A percentile compares a stretch with the other conserved stretches of the same genome.
These are phyloP conservation scores for Herpetotheres cachinnans DNA, from an alignment of 2,113 vertebrate genomes.

Conservation along the genomic window DNA sequence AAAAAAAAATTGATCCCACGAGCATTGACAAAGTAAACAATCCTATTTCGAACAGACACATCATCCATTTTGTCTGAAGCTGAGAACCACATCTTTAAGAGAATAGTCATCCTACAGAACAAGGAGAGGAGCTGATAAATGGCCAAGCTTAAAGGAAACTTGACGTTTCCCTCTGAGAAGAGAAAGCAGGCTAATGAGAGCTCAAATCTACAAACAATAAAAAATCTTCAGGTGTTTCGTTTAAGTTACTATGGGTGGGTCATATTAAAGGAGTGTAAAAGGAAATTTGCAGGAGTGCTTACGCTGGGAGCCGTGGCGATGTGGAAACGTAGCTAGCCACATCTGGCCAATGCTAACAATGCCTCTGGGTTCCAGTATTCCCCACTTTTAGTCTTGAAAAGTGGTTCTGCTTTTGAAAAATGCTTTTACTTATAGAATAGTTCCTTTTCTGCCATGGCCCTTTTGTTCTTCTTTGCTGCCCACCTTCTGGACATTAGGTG, in stretches of 20 bases:
- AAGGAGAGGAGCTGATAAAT: not conserved
- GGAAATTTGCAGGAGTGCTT: not conserved
- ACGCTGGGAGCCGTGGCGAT: fast-evolving
- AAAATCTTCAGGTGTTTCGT: not conserved
- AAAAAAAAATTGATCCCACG: not conserved
- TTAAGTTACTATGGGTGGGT: not conserved
- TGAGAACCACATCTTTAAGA: not conserved
- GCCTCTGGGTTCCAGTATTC: not conserved
- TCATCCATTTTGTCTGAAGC: constrained; percentile 59
- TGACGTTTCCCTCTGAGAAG: not conserved
- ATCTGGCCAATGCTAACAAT: not conserved
- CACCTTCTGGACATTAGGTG: not conserved
- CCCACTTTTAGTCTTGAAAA: not conserved
- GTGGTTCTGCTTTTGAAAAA: not conserved
- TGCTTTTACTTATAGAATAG: not conserved
- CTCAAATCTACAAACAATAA: not conserved
- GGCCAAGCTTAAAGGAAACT: not conserved
- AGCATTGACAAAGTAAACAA: constrained; percentile 31
- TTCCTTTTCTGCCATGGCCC: not conserved
- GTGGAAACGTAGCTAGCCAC: not conserved
- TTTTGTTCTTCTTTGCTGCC: not conserved
- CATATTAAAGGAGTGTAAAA: not conserved
- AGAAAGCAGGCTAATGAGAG: not conserved
- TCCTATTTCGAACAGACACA: constrained; percentile 9
- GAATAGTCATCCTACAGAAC: not conserved